A percentile compares a stretch with the other conserved stretches of the same genome.
These are phyloP conservation scores for Octopus bimaculoides DNA, from an alignment of 1,140 invertebrate species.

Conservation along the genomic window DNA sequence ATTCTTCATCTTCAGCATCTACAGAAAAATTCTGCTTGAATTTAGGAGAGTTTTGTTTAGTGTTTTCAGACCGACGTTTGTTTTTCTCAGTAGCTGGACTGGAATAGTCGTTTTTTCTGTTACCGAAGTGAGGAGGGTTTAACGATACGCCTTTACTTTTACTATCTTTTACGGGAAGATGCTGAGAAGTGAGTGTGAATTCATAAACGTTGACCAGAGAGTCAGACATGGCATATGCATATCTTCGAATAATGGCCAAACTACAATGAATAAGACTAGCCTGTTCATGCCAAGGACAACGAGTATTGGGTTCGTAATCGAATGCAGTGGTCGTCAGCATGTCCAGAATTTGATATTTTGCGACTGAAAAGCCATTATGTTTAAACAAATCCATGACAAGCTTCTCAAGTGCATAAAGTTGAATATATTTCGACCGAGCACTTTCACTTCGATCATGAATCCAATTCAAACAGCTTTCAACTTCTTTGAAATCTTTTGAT, in stretches of 20 bases:
- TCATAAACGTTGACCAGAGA: conserved; percentile 24
- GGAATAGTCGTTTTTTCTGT: background rate
- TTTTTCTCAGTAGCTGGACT: too few relatives aligned
- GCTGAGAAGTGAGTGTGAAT: conserved; percentile 28
- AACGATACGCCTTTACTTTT: background rate
- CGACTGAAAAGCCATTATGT: conserved; percentile 21
- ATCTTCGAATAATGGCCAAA: conserved; percentile 29
- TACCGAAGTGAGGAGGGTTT: background rate
- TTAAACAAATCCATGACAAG: conserved; percentile 30
- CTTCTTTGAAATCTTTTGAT: conserved; percentile 16
- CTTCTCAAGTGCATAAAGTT: conserved; percentile 27
- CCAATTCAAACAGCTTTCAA: conserved; percentile 35
- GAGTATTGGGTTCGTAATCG: conserved; percentile 31
- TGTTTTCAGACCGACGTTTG: too few relatives aligned
- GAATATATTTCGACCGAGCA: conserved; percentile 18
- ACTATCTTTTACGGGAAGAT: conserved; percentile 22
- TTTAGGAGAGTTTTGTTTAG: too few relatives aligned
- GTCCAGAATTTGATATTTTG: conserved; percentile 22
- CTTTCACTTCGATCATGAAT: conserved; percentile 24
- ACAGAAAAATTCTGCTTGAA: too few relatives aligned
- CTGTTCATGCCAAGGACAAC: conserved; percentile 38
- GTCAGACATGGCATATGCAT: conserved; percentile 34
- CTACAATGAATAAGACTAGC: conserved; percentile 32
- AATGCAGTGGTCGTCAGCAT: conserved; percentile 26
- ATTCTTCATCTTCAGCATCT: too few relatives aligned